Base-by-base conservation (phyloP, 2,888 invertebrate genomes). In the Standfussiana lucernea region DNA sequence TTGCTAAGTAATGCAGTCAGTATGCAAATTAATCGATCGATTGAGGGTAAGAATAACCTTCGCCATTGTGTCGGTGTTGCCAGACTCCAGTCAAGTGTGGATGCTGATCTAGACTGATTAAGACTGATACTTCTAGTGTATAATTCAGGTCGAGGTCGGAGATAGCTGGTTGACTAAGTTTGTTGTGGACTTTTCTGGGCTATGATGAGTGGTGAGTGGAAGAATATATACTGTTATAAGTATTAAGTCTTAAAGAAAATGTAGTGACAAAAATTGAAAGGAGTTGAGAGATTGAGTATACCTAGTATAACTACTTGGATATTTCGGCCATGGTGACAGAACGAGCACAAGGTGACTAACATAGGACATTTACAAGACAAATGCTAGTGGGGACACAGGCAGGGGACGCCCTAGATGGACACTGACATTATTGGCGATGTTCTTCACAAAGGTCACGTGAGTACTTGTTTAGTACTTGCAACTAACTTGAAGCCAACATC, bases 11-110 rank as follows among this genome's bases (percentile, higher is more conserved):
- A 61, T 72, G 72, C 80, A 70, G 74, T 80, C 66, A 61, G 70
- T 67, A 84, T 82, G 82, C 80, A 75, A 82, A 82, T 82, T 15
- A 74, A 72, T 67, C 32, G 62, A 82, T 84, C 80, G 84, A 82
- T 82, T 68, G 80, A 59, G 42, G 42, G 56, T 80, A 80, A 80
- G 75, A 84, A 84, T 84, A 82, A 84, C 70, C 61, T 50, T 15
- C 59, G 67, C 56, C 56, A 71, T 71, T 67, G 75, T 75, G 61
- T 32, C 8, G 10, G 37, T 35, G 47, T 69, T 73, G 45, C 77
- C 40, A 77, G 77, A 82, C 76, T 69, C 35, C 65, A 81, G 84
- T 74, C 70, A 71, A 59, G 70, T 59, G 84, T 72, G 50, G 40
- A 50, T 64, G 56, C 42, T 67, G 62, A 64, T 82, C 37, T 64